Evolutionary conservation across 2,888 invertebrate species (phyloP).

Genomic region (Zootermopsis nevadensis): DNA sequence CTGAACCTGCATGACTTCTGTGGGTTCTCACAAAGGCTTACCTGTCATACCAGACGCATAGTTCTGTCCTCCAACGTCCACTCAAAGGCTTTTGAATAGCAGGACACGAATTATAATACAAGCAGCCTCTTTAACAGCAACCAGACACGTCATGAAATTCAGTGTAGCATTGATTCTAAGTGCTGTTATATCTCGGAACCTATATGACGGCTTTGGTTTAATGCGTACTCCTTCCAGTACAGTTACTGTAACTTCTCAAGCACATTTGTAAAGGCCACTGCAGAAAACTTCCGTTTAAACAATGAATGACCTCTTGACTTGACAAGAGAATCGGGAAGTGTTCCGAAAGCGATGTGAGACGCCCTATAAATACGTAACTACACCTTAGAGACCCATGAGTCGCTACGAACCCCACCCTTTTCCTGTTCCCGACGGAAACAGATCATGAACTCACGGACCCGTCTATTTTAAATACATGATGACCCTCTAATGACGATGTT

Average conservation of each 20-base stretch:
- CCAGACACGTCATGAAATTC: neutral
- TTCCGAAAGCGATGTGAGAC: neutral
- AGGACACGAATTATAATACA: no score
- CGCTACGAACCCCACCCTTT: neutral
- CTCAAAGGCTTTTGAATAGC: no score
- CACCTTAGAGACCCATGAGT: no score
- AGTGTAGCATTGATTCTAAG: neutral
- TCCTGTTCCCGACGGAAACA: constrained; percentile 5
- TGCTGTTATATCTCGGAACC: neutral
- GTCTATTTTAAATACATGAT: constrained; percentile 21
- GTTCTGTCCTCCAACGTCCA: no score
- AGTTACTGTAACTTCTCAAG: neutral
- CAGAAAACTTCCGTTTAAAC: neutral
- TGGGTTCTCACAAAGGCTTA: no score
- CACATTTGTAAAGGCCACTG: neutral
- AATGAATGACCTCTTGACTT: neutral
- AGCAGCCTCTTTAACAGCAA: no score
- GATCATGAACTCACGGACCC: neutral
- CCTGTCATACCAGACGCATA: no score
- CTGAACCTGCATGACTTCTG: no score
- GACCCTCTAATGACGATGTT: constrained; percentile 15
- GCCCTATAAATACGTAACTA: neutral
- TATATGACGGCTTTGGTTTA: neutral
- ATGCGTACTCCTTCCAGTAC: neutral
- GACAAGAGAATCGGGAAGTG: neutral